Percentiles rank a stretch among this genome's conserved stretches.
Conservation (phyloP, 2,797 vertebrate species). For the Hydrophis major region DNA sequence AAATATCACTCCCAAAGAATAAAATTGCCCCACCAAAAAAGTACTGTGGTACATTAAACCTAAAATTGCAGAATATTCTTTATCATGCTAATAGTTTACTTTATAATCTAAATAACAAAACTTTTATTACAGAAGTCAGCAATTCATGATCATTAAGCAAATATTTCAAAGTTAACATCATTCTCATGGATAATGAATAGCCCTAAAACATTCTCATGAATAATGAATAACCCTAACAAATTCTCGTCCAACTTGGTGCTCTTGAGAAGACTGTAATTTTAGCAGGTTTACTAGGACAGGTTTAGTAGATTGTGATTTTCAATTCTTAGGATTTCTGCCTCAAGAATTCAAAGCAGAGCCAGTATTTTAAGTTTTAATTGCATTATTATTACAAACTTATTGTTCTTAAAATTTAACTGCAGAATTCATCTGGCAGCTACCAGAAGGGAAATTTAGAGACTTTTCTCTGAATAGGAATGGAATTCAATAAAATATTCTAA, state of each 20-base stretch:
- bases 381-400: not conserved
- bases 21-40: not conserved
- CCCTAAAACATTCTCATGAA: not conserved
- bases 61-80: not conserved
- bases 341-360: not conserved
- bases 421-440: not conserved
- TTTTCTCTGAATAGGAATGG: not conserved
- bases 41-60: not conserved
- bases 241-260: not conserved
- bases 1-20: not conserved
- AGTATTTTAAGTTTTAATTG: not conserved
- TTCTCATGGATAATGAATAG: not conserved
- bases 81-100: not conserved
- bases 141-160: not conserved
- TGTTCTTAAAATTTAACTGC: not conserved
- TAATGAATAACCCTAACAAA: not conserved
- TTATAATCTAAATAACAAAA: not conserved
- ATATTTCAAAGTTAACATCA: not conserved
- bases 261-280: not conserved
- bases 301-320: not conserved
- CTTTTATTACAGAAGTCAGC: not conserved
- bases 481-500: not conserved
- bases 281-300: not conserved
- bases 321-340: not conserved
- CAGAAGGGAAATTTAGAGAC: not conserved